Conservation (phyloP, 2,797 vertebrate species). For the Spondyliosoma cantharus region DNA sequence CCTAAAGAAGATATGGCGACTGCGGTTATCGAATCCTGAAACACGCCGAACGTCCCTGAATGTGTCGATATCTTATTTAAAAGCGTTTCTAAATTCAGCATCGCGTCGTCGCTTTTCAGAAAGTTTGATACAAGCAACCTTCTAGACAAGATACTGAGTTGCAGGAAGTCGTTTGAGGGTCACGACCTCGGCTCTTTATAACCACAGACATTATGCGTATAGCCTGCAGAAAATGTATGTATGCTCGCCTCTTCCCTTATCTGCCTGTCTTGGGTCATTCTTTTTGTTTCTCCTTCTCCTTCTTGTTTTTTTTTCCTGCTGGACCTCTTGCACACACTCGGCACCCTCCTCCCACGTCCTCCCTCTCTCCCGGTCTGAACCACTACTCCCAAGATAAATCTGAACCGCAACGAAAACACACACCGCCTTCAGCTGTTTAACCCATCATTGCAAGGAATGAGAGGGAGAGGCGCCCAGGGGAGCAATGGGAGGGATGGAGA, state of each 20-base stretch:
- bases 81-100: background rate
- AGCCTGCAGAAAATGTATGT: background rate
- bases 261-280: background rate
- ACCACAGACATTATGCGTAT: background rate
- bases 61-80: too few species aligned
- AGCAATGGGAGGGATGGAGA: conserved; percentile 52
- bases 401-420: conserved; percentile 63
- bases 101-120: background rate
- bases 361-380: conserved; percentile 55
- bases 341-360: conserved; percentile 57
- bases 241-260: background rate
- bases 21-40: background rate
- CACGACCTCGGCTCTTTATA: background rate
- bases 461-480: conserved; percentile 58
- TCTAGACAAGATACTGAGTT: background rate
- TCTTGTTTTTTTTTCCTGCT: conserved; percentile 43
- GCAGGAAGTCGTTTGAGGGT: background rate
- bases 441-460: conserved; percentile 34
- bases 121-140: background rate
- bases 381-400: conserved; percentile 63
- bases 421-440: conserved; percentile 70
- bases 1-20: background rate
- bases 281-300: conserved; percentile 23
- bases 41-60: too few species aligned
- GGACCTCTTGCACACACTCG: conserved; percentile 37